Evolutionary conservation across 2,797 vertebrate species (phyloP), one percentile per base, ranked within the genome.

Genomic region (Macrochelys suwanniensis): DNA sequence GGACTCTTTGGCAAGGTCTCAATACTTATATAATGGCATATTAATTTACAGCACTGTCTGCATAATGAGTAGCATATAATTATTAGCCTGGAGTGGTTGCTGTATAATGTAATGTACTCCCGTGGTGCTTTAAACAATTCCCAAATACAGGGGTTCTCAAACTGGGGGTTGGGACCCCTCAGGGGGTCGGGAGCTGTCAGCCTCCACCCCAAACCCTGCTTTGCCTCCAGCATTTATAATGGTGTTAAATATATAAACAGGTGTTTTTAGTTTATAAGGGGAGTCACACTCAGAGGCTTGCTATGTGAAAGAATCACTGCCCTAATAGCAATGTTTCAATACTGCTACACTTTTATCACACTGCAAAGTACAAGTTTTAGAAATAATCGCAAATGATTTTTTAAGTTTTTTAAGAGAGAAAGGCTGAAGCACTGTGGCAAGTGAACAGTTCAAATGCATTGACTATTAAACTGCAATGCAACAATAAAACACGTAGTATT

Each of bases 1-100:
- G 31, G 37, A 71, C 5, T 82, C 94, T 91, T 92, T 47, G 71
- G 37, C 85, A 87, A 95, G 61, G 88, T 76, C 19, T 15, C 81
- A 31, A 7, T 49, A 91, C 15, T 90, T 93, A 65, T 54, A 28
- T 57, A 90, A 54, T 16, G 5, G 25, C 11, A 31, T 84, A 23
- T 76, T 77, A 74, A 78, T 0, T 80, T 71, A 80, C 2, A 50
- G 28, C 25, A 4, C 31, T 84, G 85, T 42, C 81, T 94, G 89
- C n/a, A 28, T 28, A 47, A 42, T n/a, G 17, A 42, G 13, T 21
- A 71, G 65, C 85, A 6, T 42, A 4, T 49, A 61, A 6, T 59
- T 95, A 92, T 89, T 92, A 1, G 19, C 31, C 37, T 80, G 47
- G 11, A 0, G 15, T 47, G 68, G 5, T 88, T 92, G 91, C 71